These are phyloP conservation scores for Drosophila auraria DNA, from an alignment of 1,140 invertebrate species.

Conservation along the genomic window DNA sequence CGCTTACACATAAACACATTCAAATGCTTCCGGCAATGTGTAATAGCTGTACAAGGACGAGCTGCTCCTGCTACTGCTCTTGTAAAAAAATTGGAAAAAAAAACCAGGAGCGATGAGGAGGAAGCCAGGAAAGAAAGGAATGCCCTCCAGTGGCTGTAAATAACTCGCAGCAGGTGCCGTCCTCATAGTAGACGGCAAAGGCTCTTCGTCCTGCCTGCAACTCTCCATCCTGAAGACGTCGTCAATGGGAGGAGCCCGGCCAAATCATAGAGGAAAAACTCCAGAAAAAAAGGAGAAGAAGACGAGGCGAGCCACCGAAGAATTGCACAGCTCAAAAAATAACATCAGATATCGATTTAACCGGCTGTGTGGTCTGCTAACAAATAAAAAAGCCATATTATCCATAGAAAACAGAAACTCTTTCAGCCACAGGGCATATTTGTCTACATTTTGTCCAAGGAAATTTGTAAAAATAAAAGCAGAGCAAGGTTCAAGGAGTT, in stretches of 20 bases:
- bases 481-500: too few relatives aligned
- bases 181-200: slow-evolving; percentile 19
- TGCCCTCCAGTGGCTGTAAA: slow-evolving; percentile 78
- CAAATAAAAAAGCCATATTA: neutral
- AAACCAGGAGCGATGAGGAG: neutral
- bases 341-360: slow-evolving; percentile 22
- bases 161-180: slow-evolving; percentile 78
- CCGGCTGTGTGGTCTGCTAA: neutral
- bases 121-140: slow-evolving; percentile 38
- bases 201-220: slow-evolving; percentile 5
- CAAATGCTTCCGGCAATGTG: slow-evolving; percentile 78
- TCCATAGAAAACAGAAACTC: neutral
- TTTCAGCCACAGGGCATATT: neutral
- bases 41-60: slow-evolving; percentile 71
- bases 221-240: slow-evolving; percentile 39
- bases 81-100: neutral
- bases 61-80: slow-evolving; percentile 9
- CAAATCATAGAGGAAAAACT: slow-evolving; percentile 12
- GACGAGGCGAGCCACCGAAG: slow-evolving; percentile 3
- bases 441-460: slow-evolving; percentile 5
- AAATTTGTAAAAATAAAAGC: neutral
- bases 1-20: slow-evolving; percentile 78
- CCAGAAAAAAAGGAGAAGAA: slow-evolving; percentile 1
- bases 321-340: slow-evolving; percentile 30
- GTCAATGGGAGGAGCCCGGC: slow-evolving; percentile 24